A percentile compares a stretch with the other conserved stretches of the same genome.
Evolutionary conservation across 2,888 invertebrate species (phyloP).

Genomic region (Nymphalis polychloros): DNA sequence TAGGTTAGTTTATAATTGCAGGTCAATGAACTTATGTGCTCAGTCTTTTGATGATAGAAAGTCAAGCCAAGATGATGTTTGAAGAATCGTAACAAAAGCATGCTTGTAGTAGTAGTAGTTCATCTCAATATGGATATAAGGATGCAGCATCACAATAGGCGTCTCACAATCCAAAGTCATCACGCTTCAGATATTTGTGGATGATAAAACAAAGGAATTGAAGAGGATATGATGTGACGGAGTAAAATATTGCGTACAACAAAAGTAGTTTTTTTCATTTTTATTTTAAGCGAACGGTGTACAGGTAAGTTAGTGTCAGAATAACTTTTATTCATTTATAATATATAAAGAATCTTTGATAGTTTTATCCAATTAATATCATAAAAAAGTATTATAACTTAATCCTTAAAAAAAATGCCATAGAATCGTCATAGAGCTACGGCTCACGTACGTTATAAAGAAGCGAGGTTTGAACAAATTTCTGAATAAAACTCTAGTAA

Average conservation of each 20-base stretch:
- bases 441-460: background rate
- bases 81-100: background rate
- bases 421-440: background rate
- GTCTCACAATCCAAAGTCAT: conserved; percentile 24
- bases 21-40: background rate
- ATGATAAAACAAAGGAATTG: conserved; percentile 10
- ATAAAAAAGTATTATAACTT: background rate
- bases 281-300: background rate
- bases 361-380: too few relatives aligned
- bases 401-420: background rate
- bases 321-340: too few relatives aligned
- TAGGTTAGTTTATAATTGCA: background rate
- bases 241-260: background rate
- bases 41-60: background rate
- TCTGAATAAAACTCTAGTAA: background rate
- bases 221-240: background rate
- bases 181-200: conserved; percentile 11
- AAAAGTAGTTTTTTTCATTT: background rate
- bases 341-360: too few relatives aligned
- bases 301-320: too few relatives aligned
- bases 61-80: background rate
- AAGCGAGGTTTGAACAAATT: background rate
- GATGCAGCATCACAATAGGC: conserved; percentile 19
- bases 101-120: conserved; percentile 7
- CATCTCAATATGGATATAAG: conserved; percentile 10